Evolutionary conservation across 2,797 vertebrate species (phyloP), one percentile per base, ranked within the genome.

Genomic region (Urophycis tenuis): DNA sequence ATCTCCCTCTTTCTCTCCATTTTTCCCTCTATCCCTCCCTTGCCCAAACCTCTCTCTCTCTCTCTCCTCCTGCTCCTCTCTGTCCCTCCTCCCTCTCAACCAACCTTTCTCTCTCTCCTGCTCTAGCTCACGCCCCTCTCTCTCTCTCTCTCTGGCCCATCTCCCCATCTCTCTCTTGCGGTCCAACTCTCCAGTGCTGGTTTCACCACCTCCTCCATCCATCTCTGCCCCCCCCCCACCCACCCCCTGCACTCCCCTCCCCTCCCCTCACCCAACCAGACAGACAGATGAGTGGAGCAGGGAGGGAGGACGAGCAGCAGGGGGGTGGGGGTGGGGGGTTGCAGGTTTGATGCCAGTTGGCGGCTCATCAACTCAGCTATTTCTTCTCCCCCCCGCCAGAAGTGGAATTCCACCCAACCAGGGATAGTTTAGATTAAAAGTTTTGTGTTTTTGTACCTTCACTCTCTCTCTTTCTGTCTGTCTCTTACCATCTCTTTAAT

Each of bases 61-160:
- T 84, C 80, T 82, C 82, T 81, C 78, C 82, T 80, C 75, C 76
- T 89, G n/a, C 85, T 85, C 83, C 80, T 83, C 79, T 29, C n/a
- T 30, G 79, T 82, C 64, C 19, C 78, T 9, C 17, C 49, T n/a
- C 49, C n/a, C 78, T 70, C 41, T 22, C 49, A n/a, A 30, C 72
- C 33, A 8, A 35, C 10, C 73, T 36, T 17, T 11, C 33, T 33
- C 17, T 78, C 83, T 75, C 74, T 6, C 30, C 22, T 45, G 30
- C 33, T 19, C 49, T 32, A 76, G 30, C 78, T 70, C 39, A 53
- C 45, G 19, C 53, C 45, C 39, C 33, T 12, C 49, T 22, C 17
- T 8, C 77, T 32, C 30, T 22, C 53, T 34, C 19, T 79, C 85
- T 74, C 75, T 7, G 19, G 33, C 45, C 34, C 53, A 49, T 49